These are phyloP conservation scores for Cyprinus carpio DNA, from an alignment of 2,113 vertebrate species.

Conservation along the genomic window DNA sequence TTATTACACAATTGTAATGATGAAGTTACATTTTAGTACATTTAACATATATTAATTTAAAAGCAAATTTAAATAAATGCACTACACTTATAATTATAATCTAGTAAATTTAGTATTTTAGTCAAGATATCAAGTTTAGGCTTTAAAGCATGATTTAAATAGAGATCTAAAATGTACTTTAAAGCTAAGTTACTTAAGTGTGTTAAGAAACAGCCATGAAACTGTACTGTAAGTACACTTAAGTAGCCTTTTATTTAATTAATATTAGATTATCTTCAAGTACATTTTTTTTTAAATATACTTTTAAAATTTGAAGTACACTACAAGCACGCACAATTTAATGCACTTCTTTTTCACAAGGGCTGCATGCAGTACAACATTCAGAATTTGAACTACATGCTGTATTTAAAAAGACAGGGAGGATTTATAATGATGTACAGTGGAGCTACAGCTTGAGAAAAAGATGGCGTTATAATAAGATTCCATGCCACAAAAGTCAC, in stretches of 20 bases:
- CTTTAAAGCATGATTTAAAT: background rate
- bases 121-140: background rate
- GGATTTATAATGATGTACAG: constrained; percentile 5
- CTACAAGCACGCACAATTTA: background rate
- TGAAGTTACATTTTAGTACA: background rate
- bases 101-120: background rate
- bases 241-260: background rate
- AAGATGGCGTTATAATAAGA: constrained; percentile 33
- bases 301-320: background rate
- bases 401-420: background rate
- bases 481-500: constrained; percentile 29
- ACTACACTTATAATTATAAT: background rate
- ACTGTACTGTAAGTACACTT: background rate
- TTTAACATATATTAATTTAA: no score
- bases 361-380: background rate
- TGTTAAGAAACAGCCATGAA: background rate
- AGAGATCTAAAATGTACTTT: background rate
- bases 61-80: background rate
- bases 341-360: background rate
- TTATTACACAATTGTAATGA: background rate
- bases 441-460: background rate
- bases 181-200: background rate
- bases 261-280: background rate
- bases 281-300: background rate
- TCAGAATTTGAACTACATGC: background rate